Evolutionary conservation across 2,888 invertebrate species (phyloP).

Genomic region (Sabatieria punctata): DNA sequence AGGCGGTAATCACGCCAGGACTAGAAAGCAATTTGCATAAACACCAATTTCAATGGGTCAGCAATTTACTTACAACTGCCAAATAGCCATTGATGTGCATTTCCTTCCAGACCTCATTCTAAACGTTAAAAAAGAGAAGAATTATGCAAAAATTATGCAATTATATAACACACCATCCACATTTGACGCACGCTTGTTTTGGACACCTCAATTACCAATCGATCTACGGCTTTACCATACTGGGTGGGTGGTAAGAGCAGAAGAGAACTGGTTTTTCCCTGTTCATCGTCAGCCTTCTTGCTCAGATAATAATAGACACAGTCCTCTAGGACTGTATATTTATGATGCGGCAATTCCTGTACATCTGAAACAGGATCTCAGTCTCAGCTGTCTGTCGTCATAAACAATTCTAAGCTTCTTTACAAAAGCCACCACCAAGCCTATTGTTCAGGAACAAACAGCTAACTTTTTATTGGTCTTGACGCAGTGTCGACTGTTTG

Average conservation of each 20-base stretch:
- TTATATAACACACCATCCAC: conserved; percentile 8
- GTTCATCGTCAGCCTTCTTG: conserved; percentile 2
- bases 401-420: no score
- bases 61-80: conserved; percentile 15
- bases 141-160: not conserved
- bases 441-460: no score
- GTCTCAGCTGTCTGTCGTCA: no score
- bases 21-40: conserved; percentile 10
- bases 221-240: not conserved
- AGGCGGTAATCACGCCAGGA: conserved; percentile 23
- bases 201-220: not conserved
- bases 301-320: conserved; percentile 10
- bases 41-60: not conserved
- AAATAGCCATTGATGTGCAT: conserved; percentile 25
- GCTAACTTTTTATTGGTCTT: no score
- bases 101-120: conserved; percentile 25
- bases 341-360: conserved; percentile 3
- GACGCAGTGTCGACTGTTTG: no score
- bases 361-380: not conserved
- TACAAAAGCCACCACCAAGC: no score
- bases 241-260: conserved; percentile 8
- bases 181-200: conserved; percentile 3
- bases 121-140: conserved; percentile 1
- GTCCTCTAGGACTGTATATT: conserved; percentile 9
- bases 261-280: conserved; percentile 4